phyloP scores from a whole-genome alignment of 2,888 invertebrate species.

The Cheilosia vernalis region DNA sequence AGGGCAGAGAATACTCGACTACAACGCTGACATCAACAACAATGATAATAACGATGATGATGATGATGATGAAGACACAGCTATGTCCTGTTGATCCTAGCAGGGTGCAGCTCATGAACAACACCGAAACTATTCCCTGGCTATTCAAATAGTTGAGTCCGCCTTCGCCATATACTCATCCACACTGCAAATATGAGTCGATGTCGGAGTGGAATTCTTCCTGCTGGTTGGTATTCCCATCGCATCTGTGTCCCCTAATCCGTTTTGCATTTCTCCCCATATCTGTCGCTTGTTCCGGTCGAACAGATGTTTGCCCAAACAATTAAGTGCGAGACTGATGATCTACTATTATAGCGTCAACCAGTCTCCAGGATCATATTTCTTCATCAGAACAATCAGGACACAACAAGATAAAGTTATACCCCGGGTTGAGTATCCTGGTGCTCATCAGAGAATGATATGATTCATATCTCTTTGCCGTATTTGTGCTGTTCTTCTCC shows the following conservation, averaged over 20 bases:
- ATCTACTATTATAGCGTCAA: slow-evolving; percentile 35
- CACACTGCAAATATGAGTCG: slow-evolving; percentile 21
- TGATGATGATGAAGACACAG: slow-evolving; percentile 25
- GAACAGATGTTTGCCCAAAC: slow-evolving; percentile 68
- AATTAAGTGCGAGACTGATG: slow-evolving; percentile 66
- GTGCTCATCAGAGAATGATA: slow-evolving; percentile 6
- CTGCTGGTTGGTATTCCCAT: neutral
- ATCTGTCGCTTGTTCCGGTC: slow-evolving; percentile 2
- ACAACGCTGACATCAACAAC: neutral
- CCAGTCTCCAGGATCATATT: slow-evolving; percentile 65
- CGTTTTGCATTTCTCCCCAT: slow-evolving; percentile 25
- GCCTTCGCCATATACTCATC: neutral
- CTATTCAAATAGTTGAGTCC: slow-evolving; percentile 44
- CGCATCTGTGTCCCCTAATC: slow-evolving; percentile 27
- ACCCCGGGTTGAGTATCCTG: slow-evolving; percentile 17
- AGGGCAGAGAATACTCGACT: slow-evolving; percentile 29
- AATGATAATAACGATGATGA: neutral
- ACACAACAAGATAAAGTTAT: slow-evolving; percentile 49
- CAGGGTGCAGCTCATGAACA: slow-evolving; percentile 17
- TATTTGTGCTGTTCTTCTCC: slow-evolving; percentile 1
- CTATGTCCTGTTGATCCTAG: slow-evolving; percentile 60
- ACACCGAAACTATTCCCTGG: slow-evolving; percentile 30
- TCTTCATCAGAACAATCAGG: slow-evolving; percentile 63
- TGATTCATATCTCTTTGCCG: neutral
- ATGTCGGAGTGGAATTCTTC: slow-evolving; percentile 10